A percentile compares a stretch with the other conserved stretches of the same genome.
Evolutionary conservation across 2,113 vertebrate species (phyloP).

Genomic region (Crotalus viridis): DNA sequence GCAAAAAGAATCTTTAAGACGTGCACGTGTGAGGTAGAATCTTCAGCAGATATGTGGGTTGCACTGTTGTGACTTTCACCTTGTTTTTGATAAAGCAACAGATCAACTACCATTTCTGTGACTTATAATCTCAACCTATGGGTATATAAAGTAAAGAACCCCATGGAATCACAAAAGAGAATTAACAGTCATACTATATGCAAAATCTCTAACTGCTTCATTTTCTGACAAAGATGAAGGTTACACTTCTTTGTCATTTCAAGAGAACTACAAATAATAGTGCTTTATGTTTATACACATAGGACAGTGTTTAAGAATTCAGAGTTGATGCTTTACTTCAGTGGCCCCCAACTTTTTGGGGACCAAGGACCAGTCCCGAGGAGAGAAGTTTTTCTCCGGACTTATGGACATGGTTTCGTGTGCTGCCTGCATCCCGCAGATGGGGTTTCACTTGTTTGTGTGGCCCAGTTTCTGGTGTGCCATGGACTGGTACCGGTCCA

Average conservation of each 20-base stretch:
- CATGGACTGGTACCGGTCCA: no score
- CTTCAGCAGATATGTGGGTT: background rate
- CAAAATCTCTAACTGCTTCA: background rate
- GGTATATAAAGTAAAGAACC: background rate
- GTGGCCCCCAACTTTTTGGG: no score
- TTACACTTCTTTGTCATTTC: background rate
- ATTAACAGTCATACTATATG: background rate
- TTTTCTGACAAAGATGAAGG: background rate
- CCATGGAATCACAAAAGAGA: background rate
- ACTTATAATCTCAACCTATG: background rate
- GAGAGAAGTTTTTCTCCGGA: no score
- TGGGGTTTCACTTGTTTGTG: no score
- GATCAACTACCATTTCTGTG: background rate
- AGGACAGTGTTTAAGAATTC: background rate
- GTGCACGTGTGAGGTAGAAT: background rate
- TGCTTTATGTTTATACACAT: background rate
- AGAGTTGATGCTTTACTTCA: background rate
- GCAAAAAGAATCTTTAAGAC: background rate
- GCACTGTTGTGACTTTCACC: background rate
- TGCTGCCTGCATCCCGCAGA: no score
- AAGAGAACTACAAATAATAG: background rate
- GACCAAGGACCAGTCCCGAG: no score
- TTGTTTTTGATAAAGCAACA: background rate
- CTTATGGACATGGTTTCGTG: no score
- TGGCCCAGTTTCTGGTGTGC: no score